Percentiles rank a stretch among this genome's conserved stretches.
phyloP scores from a whole-genome alignment of 2,888 invertebrate genomes.

The Xylota sylvarum region DNA sequence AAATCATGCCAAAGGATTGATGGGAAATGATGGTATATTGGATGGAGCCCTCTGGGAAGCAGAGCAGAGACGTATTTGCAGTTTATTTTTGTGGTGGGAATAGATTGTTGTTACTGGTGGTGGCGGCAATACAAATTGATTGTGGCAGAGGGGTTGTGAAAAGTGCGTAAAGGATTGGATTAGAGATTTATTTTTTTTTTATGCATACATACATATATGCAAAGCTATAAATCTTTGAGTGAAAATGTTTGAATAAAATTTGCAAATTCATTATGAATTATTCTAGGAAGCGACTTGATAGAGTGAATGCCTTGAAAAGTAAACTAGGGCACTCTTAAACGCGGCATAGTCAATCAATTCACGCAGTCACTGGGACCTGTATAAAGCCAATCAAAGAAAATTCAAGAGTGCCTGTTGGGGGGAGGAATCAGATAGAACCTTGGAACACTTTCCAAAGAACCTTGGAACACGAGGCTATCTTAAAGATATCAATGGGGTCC shows the following conservation, averaged over 20 bases:
- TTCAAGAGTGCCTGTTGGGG: no score
- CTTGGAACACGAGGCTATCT: no score
- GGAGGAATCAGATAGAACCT: no score
- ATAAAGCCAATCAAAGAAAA: no score
- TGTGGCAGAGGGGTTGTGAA: slow-evolving; percentile 69
- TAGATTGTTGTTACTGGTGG: slow-evolving; percentile 44
- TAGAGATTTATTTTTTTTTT: slow-evolving; percentile 60
- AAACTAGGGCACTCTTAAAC: no score
- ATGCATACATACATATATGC: no score
- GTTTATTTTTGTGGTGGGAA: slow-evolving; percentile 65
- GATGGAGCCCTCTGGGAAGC: slow-evolving; percentile 46
- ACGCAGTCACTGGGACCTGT: no score
- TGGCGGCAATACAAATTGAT: slow-evolving; percentile 69
- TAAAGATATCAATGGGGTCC: no score
- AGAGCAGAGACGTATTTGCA: slow-evolving; percentile 56
- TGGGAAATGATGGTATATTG: slow-evolving; percentile 59
- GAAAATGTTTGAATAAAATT: slow-evolving; percentile 35
- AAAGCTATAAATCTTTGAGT: slow-evolving; percentile 43
- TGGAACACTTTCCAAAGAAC: no score
- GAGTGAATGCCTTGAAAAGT: neutral
- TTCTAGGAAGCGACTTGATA: neutral
- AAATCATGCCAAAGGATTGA: slow-evolving; percentile 76
- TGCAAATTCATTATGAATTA: slow-evolving; percentile 39
- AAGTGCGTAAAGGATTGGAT: slow-evolving; percentile 74
- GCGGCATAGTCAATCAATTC: no score